These are phyloP conservation scores for Diorhabda carinulata DNA, from an alignment of 1,140 invertebrate species.

Conservation along the genomic window DNA sequence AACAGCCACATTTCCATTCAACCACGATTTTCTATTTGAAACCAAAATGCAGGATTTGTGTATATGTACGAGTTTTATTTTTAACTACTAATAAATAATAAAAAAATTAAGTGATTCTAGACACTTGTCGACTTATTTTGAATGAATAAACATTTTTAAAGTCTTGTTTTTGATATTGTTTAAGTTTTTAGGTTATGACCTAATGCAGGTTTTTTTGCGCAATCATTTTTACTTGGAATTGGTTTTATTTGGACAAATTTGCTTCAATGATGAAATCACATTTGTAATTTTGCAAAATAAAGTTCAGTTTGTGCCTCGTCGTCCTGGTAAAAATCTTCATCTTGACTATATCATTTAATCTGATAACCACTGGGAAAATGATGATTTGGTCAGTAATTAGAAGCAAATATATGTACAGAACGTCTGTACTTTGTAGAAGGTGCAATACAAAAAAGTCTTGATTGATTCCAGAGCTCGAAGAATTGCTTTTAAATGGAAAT, in stretches of 20 bases:
- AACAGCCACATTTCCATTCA: slow-evolving; percentile 29
- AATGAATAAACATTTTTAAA: slow-evolving; percentile 40
- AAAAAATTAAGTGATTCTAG: slow-evolving; percentile 31
- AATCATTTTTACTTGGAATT: slow-evolving; percentile 37
- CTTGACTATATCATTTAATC: too few species aligned
- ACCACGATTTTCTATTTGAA: slow-evolving; percentile 28
- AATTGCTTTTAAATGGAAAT: too few species aligned
- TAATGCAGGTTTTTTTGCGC: slow-evolving; percentile 28
- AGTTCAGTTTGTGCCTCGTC: too few species aligned
- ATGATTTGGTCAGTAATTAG: too few species aligned
- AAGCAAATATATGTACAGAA: too few species aligned
- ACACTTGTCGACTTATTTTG: slow-evolving; percentile 38
- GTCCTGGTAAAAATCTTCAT: too few species aligned
- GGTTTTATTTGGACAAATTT: slow-evolving; percentile 35
- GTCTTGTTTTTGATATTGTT: slow-evolving; percentile 43
- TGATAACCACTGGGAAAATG: too few species aligned
- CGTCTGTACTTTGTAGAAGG: too few species aligned
- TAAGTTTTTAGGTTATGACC: slow-evolving; percentile 30
- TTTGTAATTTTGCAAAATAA: too few species aligned
- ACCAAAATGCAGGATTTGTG: slow-evolving; percentile 13
- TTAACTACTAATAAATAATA: slow-evolving; percentile 12
- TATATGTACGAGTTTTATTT: slow-evolving; percentile 20
- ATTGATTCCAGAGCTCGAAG: too few species aligned
- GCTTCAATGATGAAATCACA: slow-evolving; percentile 10
- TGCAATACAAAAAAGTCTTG: too few species aligned